Evolutionary conservation across 2,113 vertebrate genomes (phyloP), one percentile per base, ranked within the genome.

Genomic region (Xenus cinereus): DNA sequence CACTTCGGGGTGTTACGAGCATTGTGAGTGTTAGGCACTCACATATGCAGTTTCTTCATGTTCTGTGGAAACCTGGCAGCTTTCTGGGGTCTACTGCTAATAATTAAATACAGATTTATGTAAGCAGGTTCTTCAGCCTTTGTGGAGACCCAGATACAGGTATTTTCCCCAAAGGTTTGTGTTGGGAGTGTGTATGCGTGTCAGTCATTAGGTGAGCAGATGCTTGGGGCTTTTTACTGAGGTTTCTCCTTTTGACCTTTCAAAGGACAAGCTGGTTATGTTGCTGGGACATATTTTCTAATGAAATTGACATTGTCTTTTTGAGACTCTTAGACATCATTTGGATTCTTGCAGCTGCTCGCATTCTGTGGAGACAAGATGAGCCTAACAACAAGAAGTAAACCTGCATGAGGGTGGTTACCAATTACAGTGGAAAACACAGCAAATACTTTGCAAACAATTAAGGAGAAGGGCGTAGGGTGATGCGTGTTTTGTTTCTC

Each of bases 181-280:
- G 39, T 32, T 51, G 15, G 57, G 27, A 60, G 12, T 20, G 9
- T 35, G 23, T 41, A 1, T n/a, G 22, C 33, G 76, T 48, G 76
- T 45, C 80, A 62, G 46, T 35, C 46, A 6, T 9, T 53, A 54
- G 43, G 45, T 66, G 35, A 81, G 62, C 71, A 77, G 85, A 48
- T 83, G 51, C 23, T 41, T 28, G 33, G 19, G 68, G 81, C 66
- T 78, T 83, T 87, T 64, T 59, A 73, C 10, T 27, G 69, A 8
- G 14, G 39, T 75, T 91, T 95, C 33, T 94, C 37, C 24, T 89
- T 79, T 41, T 94, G 81, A 77, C 89, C 81, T 88, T 91, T 83
- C 23, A 37, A 80, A 96, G 59, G 67, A 85, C 50, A 68, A 9
- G 50, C 35, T 79, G 68, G 37, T 76, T 94, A 89, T 76, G 78